phyloP scores from a whole-genome alignment of 2,888 invertebrate species.

The Byasa hedistus region DNA sequence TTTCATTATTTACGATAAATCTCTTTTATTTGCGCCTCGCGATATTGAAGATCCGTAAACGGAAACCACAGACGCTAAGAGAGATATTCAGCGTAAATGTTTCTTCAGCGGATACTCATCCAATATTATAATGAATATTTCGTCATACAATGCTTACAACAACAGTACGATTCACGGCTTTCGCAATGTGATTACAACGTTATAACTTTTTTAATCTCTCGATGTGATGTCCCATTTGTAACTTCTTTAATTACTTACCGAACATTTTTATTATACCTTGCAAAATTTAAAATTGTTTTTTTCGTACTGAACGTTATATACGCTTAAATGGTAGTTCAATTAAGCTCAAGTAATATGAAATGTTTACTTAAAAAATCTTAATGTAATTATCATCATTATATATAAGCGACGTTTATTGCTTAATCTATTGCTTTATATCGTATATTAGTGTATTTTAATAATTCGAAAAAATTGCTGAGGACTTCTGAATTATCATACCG shows the following conservation, averaged over 20 bases:
- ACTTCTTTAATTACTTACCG: constrained; percentile 47
- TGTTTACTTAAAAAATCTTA: constrained; percentile 16
- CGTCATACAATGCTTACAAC: constrained; percentile 45
- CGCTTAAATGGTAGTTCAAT: constrained; percentile 15
- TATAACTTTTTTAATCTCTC: constrained; percentile 48
- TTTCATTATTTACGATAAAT: constrained; percentile 49
- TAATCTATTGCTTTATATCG: constrained; percentile 1
- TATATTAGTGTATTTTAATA: not conserved
- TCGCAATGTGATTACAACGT: constrained; percentile 38
- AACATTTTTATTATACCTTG: constrained; percentile 43
- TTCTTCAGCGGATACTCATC: constrained; percentile 48
- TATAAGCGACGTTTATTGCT: not conserved
- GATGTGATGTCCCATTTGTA: constrained; percentile 43
- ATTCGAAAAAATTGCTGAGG: not conserved
- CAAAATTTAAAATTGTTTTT: constrained; percentile 41
- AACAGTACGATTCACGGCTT: constrained; percentile 46
- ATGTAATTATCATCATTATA: not conserved
- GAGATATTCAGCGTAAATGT: constrained; percentile 51
- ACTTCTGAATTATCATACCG: no score
- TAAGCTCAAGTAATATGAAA: constrained; percentile 3
- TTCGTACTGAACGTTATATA: constrained; percentile 39
- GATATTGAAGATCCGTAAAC: constrained; percentile 43
- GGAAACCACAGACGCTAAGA: constrained; percentile 48
- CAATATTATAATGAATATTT: constrained; percentile 41
- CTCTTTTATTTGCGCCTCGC: constrained; percentile 44